Percentiles rank a stretch among this genome's conserved stretches.
phyloP scores from a whole-genome alignment of 2,888 invertebrate species.

The Agrochola circellaris region DNA sequence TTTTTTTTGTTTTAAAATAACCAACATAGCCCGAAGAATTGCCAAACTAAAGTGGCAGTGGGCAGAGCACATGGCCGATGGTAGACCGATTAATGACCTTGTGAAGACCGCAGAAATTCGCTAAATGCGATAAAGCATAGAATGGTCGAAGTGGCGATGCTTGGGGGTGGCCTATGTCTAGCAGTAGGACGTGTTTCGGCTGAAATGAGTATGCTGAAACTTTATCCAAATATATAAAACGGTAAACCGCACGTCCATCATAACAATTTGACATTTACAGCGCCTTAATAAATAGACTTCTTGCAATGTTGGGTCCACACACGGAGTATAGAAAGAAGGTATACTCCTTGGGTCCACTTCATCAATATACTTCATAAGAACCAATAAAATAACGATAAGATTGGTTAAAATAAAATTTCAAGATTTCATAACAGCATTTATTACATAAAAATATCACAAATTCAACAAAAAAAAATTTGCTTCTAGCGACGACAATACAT shows the following conservation, averaged over 20 bases:
- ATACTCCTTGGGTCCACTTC: too few relatives aligned
- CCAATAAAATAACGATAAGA: too few relatives aligned
- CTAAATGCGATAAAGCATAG: background rate
- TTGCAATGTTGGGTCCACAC: background rate
- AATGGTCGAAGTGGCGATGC: background rate
- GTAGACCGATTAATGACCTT: background rate
- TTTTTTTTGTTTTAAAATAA: too few relatives aligned
- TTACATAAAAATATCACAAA: conserved; percentile 64
- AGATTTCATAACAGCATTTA: conserved; percentile 52
- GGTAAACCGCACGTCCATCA: background rate
- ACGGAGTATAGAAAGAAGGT: too few relatives aligned
- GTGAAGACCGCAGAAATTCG: background rate
- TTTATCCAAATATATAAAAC: background rate
- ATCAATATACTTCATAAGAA: background rate
- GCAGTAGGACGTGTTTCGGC: background rate
- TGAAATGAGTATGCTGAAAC: background rate
- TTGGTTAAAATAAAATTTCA: conserved; percentile 18
- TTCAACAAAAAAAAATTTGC: conserved; percentile 43
- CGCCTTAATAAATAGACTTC: background rate
- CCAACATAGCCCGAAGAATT: too few relatives aligned
- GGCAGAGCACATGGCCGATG: background rate
- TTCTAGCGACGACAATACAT: conserved; percentile 38
- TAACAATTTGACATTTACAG: background rate
- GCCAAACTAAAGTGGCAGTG: too few relatives aligned
- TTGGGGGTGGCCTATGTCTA: background rate